Base-by-base conservation (phyloP, 1,140 invertebrate species). In the Planococcus citri region DNA sequence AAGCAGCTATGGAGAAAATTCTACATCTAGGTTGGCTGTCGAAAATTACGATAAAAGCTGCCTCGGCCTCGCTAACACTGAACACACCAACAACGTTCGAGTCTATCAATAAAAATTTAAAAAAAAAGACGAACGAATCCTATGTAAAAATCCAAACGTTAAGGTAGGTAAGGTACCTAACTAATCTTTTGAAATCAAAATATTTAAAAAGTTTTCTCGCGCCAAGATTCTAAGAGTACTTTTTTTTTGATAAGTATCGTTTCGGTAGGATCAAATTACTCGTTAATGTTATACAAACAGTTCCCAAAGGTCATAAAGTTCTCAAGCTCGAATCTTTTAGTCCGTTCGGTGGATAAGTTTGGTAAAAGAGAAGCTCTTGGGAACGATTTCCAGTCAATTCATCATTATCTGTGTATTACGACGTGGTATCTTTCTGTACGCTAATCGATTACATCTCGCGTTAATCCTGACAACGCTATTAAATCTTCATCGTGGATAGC, bases 401-500 rank as follows among this genome's bases (percentile, higher is more conserved):
- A 51, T 51, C 41, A 51, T 51, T 51, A 51, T 51, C n/a, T 51
- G 41, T 51, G 17, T 12, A 6, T 33, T 33, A 3, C 29, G 12
- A 33, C 29, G 17, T 51, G 41, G 17, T 51, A 51, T 51, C 41
- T 51, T 51, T 6, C 3, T 51, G 17, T 51, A n/a, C n/a, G n/a
- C n/a, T n/a, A 51, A 51, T 51, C 41, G 41, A 51, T 51, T 51
- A 51, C n/a, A 33, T 17, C 6, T 4, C 41, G n/a, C 41, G 41
- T 51, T 51, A 51, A 51, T 51, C 41, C 17, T 33, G 41, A 51
- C 41, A 51, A 51, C 41, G 41, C 41, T 51, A 51, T 51, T 51
- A 51, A 51, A 51, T 51, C 41, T 51, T 51, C 41, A 20, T 51
- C 33, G 33, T n/a, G n/a, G n/a, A n/a, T n/a, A n/a, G n/a, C n/a